A percentile compares a stretch with the other conserved stretches of the same genome.
These are phyloP conservation scores for Pseudomyrmex sp. DNA, from an alignment of 1,140 invertebrate species.

Conservation along the genomic window DNA sequence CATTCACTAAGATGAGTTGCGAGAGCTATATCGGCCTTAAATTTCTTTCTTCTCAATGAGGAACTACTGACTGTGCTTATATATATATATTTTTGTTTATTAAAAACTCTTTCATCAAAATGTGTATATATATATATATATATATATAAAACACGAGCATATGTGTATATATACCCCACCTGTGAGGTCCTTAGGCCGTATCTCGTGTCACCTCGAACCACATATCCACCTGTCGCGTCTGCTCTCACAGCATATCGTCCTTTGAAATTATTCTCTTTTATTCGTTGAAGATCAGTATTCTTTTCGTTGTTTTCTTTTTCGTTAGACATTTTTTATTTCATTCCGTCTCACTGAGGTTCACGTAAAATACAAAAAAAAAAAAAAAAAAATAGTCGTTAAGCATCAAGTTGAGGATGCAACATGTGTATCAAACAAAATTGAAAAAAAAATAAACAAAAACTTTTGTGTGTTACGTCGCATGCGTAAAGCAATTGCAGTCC, in stretches of 20 bases:
- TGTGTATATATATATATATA: no score
- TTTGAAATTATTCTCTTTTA: constrained; percentile 73
- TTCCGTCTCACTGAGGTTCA: no score
- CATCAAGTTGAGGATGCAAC: constrained; percentile 1
- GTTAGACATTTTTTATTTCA: no score
- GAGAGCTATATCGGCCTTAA: no score
- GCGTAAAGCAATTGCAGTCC: neutral
- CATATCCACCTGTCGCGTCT: constrained; percentile 76
- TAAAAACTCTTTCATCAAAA: no score
- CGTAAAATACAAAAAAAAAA: neutral
- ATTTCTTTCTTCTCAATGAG: no score
- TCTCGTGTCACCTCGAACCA: constrained; percentile 81
- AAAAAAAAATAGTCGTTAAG: constrained; percentile 2
- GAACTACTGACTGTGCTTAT: no score
- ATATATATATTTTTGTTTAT: no score
- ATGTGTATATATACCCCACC: constrained; percentile 62
- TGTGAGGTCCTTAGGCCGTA: constrained; percentile 82
- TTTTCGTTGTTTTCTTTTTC: constrained; percentile 70
- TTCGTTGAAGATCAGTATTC: constrained; percentile 76
- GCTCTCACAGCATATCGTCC: constrained; percentile 78
- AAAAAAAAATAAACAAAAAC: neutral
- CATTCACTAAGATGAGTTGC: no score
- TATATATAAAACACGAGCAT: neutral
- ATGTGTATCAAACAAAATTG: constrained; percentile 10
- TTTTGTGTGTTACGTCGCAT: neutral